Percentiles rank a stretch among this genome's conserved stretches.
Conservation (phyloP, 2,113 vertebrate genomes). For the Corvus cornix region DNA sequence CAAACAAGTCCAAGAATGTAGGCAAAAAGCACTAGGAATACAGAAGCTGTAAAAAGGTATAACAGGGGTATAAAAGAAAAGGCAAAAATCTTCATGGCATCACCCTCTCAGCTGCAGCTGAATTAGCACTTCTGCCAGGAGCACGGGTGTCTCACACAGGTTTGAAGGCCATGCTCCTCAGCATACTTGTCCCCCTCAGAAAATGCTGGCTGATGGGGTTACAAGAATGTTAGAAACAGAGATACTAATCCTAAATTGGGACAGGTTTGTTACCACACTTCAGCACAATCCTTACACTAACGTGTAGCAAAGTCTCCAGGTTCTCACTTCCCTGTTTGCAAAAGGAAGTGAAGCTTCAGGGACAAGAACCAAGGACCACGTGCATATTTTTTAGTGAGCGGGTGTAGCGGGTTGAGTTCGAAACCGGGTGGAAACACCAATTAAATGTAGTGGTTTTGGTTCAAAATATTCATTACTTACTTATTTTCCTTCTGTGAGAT, state of each 20-base stretch:
- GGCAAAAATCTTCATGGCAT: too few relatives aligned
- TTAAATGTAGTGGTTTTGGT: too few relatives aligned
- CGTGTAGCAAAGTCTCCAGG: background rate
- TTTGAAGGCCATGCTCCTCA: background rate
- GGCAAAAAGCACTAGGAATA: too few relatives aligned
- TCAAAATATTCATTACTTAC: too few relatives aligned
- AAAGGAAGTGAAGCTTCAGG: background rate
- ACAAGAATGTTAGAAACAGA: background rate
- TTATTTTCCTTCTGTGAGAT: too few relatives aligned
- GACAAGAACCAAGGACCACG: background rate
- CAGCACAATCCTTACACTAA: background rate
- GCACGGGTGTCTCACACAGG: background rate
- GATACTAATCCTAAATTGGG: background rate
- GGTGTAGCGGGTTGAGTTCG: too few relatives aligned
- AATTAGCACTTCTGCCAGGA: background rate
- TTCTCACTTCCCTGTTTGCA: background rate
- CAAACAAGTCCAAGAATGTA: too few relatives aligned
- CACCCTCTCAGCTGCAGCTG: fast-evolving
- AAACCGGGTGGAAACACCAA: too few relatives aligned
- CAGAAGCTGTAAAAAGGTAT: too few relatives aligned
- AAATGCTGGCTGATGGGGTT: background rate
- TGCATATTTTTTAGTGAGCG: background rate
- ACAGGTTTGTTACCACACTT: background rate
- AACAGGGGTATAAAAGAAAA: too few relatives aligned
- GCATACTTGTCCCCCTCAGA: background rate